Percentiles rank a stretch among this genome's conserved stretches.
phyloP scores from a whole-genome alignment of 2,797 vertebrate species.

The Notolepis coatsorum region DNA sequence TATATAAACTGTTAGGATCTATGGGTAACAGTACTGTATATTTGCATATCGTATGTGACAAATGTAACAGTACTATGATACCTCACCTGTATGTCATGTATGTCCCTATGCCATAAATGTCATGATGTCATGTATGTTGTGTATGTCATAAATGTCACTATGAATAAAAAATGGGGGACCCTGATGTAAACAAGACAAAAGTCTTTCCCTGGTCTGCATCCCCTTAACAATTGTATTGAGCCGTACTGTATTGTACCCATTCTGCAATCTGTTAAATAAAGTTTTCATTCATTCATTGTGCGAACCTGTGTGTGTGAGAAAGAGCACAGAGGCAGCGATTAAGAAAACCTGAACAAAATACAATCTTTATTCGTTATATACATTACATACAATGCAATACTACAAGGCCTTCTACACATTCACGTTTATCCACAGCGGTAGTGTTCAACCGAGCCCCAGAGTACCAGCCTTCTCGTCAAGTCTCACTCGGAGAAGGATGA shows the following conservation, averaged over 20 bases:
- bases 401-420: conserved; percentile 86
- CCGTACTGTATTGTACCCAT: background rate
- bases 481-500: conserved; percentile 41
- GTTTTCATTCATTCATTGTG: no score
- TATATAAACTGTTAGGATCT: no score
- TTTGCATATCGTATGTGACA: no score
- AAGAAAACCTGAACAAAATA: conserved; percentile 97
- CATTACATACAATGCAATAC: conserved; percentile 97
- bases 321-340: conserved; percentile 51
- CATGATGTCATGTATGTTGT: no score
- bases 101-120: no score
- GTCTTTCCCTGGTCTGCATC: conserved; percentile 13
- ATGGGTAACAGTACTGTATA: no score
- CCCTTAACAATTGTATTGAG: background rate
- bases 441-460: conserved; percentile 78
- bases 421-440: conserved; percentile 85
- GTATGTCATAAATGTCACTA: no score
- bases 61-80: no score
- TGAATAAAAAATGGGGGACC: no score
- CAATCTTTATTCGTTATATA: conserved; percentile 98
- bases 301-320: conserved; percentile 3
- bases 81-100: no score
- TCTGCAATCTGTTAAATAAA: no score
- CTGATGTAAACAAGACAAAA: conserved; percentile 62
- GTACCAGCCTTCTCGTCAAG: conserved; percentile 68